phyloP scores from a whole-genome alignment of 2,113 vertebrate genomes.

The Sceloporus tristichus region DNA sequence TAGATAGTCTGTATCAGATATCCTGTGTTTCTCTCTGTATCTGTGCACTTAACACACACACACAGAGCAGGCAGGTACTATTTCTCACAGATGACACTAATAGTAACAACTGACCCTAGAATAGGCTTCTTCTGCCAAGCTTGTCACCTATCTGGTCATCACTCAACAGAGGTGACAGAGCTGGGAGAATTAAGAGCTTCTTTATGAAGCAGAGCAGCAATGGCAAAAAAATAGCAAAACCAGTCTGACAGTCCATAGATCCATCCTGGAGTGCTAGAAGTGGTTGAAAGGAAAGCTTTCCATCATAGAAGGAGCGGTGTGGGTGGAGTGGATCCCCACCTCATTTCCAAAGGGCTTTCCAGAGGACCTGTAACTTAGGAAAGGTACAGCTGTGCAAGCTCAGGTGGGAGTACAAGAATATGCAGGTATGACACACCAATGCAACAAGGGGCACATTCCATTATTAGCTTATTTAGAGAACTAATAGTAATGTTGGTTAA shows the following conservation, averaged over 20 bases:
- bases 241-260: conserved; percentile 15
- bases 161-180: conserved; percentile 38
- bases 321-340: background rate
- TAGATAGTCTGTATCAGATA: background rate
- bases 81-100: conserved; percentile 38
- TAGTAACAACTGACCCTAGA: conserved; percentile 39
- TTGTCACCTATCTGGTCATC: conserved; percentile 41
- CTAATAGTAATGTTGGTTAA: no score
- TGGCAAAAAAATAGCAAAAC: conserved; percentile 21
- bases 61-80: background rate
- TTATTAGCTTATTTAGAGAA: background rate
- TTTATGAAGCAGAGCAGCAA: conserved; percentile 21
- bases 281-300: background rate
- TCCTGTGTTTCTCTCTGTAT: conserved; percentile 11
- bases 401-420: background rate
- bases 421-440: background rate
- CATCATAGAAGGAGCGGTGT: background rate
- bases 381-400: background rate
- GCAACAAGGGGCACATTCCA: background rate
- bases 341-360: background rate
- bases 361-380: background rate
- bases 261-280: conserved; percentile 2
- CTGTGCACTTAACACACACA: background rate
- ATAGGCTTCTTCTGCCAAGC: conserved; percentile 42
- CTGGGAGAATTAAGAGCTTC: conserved; percentile 28